Evolutionary conservation across 2,797 vertebrate genomes (phyloP).

Genomic region (Sebastes glaucus): DNA sequence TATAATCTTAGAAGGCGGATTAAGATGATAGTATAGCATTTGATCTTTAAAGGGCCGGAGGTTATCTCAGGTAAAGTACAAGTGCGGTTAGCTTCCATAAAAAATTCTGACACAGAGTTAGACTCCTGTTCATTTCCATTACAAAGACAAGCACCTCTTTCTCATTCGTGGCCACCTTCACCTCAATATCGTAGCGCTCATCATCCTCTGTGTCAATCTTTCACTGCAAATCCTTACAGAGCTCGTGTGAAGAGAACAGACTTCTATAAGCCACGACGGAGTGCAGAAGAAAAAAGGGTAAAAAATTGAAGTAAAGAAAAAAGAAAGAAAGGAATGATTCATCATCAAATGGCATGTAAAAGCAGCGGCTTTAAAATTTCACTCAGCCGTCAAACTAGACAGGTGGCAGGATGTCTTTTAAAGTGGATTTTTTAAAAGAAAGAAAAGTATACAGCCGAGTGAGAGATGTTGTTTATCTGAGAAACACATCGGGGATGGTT

Average conservation of each 20-base stretch:
- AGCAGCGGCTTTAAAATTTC: slow-evolving; percentile 50
- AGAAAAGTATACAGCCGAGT: slow-evolving; percentile 17
- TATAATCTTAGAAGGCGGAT: slow-evolving; percentile 62
- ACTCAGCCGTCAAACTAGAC: slow-evolving; percentile 45
- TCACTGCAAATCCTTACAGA: slow-evolving; percentile 76
- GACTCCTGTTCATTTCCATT: slow-evolving; percentile 77
- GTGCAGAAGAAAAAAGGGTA: neutral
- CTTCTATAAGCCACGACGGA: slow-evolving; percentile 40
- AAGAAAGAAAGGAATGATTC: slow-evolving; percentile 42
- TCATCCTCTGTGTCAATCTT: slow-evolving; percentile 78
- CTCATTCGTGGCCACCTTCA: slow-evolving; percentile 76
- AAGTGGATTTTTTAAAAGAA: slow-evolving; percentile 27
- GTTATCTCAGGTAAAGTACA: slow-evolving; percentile 60
- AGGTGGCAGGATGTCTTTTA: slow-evolving; percentile 36
- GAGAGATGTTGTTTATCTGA: slow-evolving; percentile 27
- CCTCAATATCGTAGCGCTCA: slow-evolving; percentile 68
- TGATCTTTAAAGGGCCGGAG: slow-evolving; percentile 69
- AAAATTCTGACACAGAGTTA: slow-evolving; percentile 56
- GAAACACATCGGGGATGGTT: slow-evolving; percentile 2
- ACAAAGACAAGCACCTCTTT: slow-evolving; percentile 75
- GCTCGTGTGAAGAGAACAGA: slow-evolving; percentile 61
- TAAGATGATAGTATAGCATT: slow-evolving; percentile 51
- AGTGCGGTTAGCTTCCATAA: slow-evolving; percentile 32
- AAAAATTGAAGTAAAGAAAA: slow-evolving; percentile 19
- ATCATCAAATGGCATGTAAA: slow-evolving; percentile 65